Base-by-base conservation (phyloP, 2,113 vertebrate species). In the Craseonycteris thonglongyai region DNA sequence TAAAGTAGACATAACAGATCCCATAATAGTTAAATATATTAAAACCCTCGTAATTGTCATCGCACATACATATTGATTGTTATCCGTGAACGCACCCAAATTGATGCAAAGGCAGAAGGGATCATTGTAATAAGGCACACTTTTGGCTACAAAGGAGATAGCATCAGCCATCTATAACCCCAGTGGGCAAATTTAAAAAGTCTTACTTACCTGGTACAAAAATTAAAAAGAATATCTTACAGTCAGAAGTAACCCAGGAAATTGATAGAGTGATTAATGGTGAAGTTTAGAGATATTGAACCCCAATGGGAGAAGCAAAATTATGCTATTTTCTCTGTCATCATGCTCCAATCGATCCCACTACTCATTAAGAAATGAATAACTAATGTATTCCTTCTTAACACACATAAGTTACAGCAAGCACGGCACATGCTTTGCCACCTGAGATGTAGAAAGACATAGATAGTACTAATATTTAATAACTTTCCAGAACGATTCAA, bases 1-100 rank as follows among this genome's bases (percentile, higher is more conserved):
- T 99, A 98, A 96, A 98, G 97, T 97, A 98, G 97, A 99, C 98
- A 98, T 97, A 98, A 97, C 96, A 98, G 97, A 98, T 95, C 97
- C 98, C 90, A 10, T 96, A 95, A 98, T 94, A 97, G 97, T 97
- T 97, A 98, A 97, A 97, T 85, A 96, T 74, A 97, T 98, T 97
- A 97, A 96, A 98, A 90, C 84, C 91, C 94, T 97, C 12, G 7
- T 94, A 96, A 95, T 94, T 82, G 90, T 97, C 96, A 97, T 78
- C 93, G 49, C 93, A 97, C 54, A 28, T 65, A 96, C 93, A 97
- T 59, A 97, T 56, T 0, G 30, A 97, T 24, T 45, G 33, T 92
- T 87, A 92, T 30, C 42, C 2, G 1, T 59, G 85, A 85, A 93
- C 54, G 5, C 79, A 72, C 93, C 85, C 72, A 81, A 80, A 84